These are phyloP conservation scores for Gymnocephalus cernua DNA, from an alignment of 2,113 vertebrate genomes.

Conservation along the genomic window DNA sequence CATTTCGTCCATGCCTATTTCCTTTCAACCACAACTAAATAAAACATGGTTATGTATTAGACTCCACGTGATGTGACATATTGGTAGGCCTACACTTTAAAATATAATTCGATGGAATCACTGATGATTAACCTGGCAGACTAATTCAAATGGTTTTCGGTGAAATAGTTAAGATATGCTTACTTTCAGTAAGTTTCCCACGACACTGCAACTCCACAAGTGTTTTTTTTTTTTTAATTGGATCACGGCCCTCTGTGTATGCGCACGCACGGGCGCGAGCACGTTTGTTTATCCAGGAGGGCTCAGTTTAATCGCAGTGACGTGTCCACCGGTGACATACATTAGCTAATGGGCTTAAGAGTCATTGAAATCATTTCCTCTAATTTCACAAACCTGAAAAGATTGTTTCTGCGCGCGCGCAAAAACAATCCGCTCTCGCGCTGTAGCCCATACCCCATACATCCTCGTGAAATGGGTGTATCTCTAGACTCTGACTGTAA, in stretches of 20 bases:
- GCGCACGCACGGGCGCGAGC: neutral
- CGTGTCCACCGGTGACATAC: conserved; percentile 77
- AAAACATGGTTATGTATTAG: neutral
- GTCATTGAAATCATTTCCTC: conserved; percentile 81
- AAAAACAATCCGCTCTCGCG: conserved; percentile 11
- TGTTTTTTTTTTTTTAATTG: conserved; percentile 2
- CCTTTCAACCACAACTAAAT: neutral
- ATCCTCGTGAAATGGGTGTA: neutral
- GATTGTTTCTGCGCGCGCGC: conserved; percentile 25
- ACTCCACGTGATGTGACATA: neutral
- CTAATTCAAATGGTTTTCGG: neutral
- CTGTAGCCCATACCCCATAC: neutral
- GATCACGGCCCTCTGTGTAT: conserved; percentile 17
- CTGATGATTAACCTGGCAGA: neutral
- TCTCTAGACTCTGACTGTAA: no score
- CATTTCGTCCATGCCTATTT: neutral
- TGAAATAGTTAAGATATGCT: neutral
- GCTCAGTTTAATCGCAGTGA: conserved; percentile 90
- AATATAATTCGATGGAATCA: neutral
- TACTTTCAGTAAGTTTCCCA: no score
- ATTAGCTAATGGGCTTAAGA: conserved; percentile 87
- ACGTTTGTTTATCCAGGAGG: conserved; percentile 74
- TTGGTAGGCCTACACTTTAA: neutral
- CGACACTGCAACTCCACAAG: conserved; percentile 14
- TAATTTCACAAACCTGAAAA: conserved; percentile 61